Evolutionary conservation across 2,113 vertebrate species (phyloP).

Genomic region (Alouatta palliata): DNA sequence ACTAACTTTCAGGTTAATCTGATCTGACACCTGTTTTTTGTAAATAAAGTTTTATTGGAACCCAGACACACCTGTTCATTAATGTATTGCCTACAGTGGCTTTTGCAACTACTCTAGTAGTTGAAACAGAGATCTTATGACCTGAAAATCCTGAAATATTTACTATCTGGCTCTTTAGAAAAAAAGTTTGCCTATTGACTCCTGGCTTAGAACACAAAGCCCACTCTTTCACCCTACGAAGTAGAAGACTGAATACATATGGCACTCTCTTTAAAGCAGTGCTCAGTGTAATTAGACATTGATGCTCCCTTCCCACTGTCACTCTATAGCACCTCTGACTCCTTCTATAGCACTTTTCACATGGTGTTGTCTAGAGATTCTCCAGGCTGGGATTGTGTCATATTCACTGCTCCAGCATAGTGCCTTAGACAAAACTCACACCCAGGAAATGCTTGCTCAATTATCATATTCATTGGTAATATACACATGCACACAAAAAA

Average conservation of each 20-base stretch:
- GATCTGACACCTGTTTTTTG: neutral
- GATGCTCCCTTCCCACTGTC: rapidly evolving
- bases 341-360: neutral
- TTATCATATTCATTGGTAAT: neutral
- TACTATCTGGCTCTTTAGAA: neutral
- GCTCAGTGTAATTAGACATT: rapidly evolving
- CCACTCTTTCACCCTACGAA: neutral
- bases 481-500: neutral
- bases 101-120: neutral
- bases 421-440: neutral
- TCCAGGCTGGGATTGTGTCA: neutral
- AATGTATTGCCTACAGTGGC: neutral
- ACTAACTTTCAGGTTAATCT: neutral
- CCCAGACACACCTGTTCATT: neutral
- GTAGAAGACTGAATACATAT: neutral
- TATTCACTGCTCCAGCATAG: neutral
- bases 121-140: neutral
- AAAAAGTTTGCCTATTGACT: neutral
- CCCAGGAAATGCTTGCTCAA: neutral
- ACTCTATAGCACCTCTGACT: neutral
- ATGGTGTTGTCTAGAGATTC: neutral
- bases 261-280: neutral
- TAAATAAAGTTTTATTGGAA: neutral
- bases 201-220: neutral
- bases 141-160: neutral